Conservation (phyloP, 2,113 vertebrate species). For the Miniopterus natalensis region DNA sequence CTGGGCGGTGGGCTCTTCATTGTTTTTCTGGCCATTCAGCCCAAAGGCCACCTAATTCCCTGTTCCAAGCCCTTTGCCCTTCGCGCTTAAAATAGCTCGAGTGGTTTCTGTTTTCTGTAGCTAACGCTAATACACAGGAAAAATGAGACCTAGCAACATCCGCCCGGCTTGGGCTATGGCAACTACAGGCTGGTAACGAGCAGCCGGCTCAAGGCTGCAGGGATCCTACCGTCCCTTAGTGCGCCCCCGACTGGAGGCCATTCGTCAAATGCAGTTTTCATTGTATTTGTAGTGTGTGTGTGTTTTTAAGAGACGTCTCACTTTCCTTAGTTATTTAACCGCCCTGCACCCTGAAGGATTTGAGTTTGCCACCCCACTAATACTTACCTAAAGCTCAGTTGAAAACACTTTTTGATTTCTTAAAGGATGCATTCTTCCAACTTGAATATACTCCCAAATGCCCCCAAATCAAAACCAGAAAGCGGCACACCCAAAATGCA, state of each 20-base stretch:
- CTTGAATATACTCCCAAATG: neutral
- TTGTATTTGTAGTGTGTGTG: neutral
- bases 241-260: neutral
- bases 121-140: neutral
- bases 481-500: neutral
- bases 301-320: neutral
- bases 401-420: constrained; percentile 19
- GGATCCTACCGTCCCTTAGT: neutral
- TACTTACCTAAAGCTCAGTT: neutral
- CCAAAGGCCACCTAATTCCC: neutral
- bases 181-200: neutral
- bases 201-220: neutral
- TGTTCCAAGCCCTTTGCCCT: neutral
- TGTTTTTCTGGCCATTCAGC: neutral
- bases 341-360: neutral
- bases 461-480: neutral
- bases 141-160: neutral
- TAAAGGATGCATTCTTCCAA: neutral
- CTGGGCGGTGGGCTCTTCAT: neutral
- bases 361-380: neutral
- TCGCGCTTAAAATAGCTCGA: constrained; percentile 50
- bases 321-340: constrained; percentile 20
- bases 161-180: neutral
- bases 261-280: neutral
- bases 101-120: constrained; percentile 12